Conservation (phyloP, 2,113 vertebrate genomes). For the Amphiprion ocellaris region DNA sequence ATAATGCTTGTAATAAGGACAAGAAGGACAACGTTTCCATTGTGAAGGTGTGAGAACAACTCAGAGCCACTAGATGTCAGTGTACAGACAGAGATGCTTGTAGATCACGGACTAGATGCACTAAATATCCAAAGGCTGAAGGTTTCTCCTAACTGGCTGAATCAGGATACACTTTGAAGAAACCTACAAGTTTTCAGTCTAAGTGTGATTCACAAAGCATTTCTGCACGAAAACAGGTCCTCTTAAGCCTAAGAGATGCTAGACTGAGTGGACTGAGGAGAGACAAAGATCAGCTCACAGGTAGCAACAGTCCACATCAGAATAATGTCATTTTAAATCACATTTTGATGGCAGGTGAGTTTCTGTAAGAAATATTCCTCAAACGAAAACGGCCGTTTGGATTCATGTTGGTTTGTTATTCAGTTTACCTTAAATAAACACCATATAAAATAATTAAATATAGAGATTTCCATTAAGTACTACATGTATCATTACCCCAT, state of each 20-base stretch:
- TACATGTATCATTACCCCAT: too few species aligned
- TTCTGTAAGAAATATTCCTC: too few species aligned
- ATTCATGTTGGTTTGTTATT: too few species aligned
- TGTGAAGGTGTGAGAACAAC: background rate
- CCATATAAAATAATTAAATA: too few species aligned
- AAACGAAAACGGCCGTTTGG: too few species aligned
- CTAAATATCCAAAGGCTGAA: background rate
- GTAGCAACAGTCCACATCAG: too few species aligned
- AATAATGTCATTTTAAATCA: too few species aligned
- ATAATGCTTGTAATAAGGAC: background rate
- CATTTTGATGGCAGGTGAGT: too few species aligned
- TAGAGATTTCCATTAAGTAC: too few species aligned
- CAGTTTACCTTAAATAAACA: too few species aligned
- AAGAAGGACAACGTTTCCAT: background rate
- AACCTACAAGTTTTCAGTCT: background rate
- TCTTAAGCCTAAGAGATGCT: background rate
- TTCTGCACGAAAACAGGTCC: background rate
- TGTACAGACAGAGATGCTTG: constrained; percentile 6
- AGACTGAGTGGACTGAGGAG: too few species aligned
- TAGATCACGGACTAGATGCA: background rate
- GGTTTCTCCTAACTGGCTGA: background rate
- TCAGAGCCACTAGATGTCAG: constrained; percentile 46
- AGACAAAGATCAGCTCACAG: too few species aligned
- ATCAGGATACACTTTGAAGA: background rate
- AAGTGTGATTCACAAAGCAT: background rate